phyloP scores from a whole-genome alignment of 2,888 invertebrate species.

The Girardia tigrina region DNA sequence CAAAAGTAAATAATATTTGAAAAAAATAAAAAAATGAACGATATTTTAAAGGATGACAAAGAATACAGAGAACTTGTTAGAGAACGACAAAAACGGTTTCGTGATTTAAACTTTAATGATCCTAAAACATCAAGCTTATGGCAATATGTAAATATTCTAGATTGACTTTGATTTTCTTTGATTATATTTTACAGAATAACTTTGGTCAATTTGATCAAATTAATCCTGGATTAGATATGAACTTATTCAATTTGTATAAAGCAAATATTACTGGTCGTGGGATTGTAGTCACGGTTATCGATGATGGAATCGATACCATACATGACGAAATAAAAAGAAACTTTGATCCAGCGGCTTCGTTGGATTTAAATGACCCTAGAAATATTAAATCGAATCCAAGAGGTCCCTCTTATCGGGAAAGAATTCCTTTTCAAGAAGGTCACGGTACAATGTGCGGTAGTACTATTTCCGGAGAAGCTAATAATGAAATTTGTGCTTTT shows the following conservation, averaged over 20 bases:
- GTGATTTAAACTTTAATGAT: no score
- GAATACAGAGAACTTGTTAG: no score
- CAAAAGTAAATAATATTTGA: no score
- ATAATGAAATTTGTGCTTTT: conserved; percentile 27
- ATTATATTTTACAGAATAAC: no score
- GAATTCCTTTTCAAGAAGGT: neutral
- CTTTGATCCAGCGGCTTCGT: conserved; percentile 34
- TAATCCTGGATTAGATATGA: conserved; percentile 63
- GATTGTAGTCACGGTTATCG: conserved; percentile 64
- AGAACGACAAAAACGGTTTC: no score
- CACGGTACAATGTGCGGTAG: conserved; percentile 32
- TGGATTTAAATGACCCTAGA: conserved; percentile 33
- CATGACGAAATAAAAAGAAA: conserved; percentile 30
- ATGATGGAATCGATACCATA: conserved; percentile 58
- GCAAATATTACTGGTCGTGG: conserved; percentile 64
- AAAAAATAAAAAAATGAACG: no score
- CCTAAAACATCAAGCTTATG: no score
- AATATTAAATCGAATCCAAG: conserved; percentile 14
- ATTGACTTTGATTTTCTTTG: no score
- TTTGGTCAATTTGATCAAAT: conserved; percentile 40
- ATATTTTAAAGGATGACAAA: no score
- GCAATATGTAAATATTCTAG: no score
- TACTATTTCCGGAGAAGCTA: conserved; percentile 5
- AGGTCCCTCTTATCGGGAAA: neutral
- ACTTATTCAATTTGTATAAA: conserved; percentile 65